Percentiles rank a stretch among this genome's conserved stretches.
phyloP scores from a whole-genome alignment of 2,797 vertebrate species.

The Enteromius fasciolatus region DNA sequence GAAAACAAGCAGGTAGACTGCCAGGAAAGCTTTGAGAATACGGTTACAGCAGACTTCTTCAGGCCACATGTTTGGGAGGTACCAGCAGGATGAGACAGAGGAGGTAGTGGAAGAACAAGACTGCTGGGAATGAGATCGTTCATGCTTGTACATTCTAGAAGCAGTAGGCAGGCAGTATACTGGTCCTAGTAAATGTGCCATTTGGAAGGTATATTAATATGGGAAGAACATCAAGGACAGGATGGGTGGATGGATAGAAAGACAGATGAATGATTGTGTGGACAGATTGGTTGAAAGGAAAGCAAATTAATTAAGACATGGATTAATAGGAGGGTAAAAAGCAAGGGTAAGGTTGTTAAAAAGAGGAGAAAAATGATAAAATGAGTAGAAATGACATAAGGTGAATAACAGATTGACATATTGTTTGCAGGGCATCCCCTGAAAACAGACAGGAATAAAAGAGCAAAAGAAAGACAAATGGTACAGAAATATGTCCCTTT shows the following conservation, averaged over 20 bases:
- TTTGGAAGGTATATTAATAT: conserved; percentile 49
- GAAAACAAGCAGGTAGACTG: conserved; percentile 78
- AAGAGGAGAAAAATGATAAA: conserved; percentile 66
- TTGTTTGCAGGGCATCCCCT: conserved; percentile 59
- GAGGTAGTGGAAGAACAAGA: conserved; percentile 70
- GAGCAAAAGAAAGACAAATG: conserved; percentile 21
- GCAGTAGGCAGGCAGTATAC: conserved; percentile 20
- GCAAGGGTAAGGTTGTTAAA: conserved; percentile 57
- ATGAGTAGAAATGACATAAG: conserved; percentile 63
- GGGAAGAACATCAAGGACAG: neutral
- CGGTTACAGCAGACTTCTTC: conserved; percentile 76
- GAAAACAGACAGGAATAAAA: conserved; percentile 56
- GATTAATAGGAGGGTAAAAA: conserved; percentile 12
- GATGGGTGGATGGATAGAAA: conserved; percentile 21
- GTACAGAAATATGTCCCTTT: neutral
- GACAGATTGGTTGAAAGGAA: neutral
- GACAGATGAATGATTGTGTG: conserved; percentile 1
- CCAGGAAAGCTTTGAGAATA: conserved; percentile 75
- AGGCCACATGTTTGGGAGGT: conserved; percentile 73
- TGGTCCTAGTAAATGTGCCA: conserved; percentile 7
- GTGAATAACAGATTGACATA: conserved; percentile 56
- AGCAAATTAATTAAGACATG: conserved; percentile 10
- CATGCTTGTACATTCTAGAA: conserved; percentile 67
- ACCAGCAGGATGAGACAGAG: conserved; percentile 71
- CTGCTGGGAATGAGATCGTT: conserved; percentile 63